These are phyloP conservation scores for Carpatolechia fugitivella DNA, from an alignment of 2,888 invertebrate species.

Conservation along the genomic window DNA sequence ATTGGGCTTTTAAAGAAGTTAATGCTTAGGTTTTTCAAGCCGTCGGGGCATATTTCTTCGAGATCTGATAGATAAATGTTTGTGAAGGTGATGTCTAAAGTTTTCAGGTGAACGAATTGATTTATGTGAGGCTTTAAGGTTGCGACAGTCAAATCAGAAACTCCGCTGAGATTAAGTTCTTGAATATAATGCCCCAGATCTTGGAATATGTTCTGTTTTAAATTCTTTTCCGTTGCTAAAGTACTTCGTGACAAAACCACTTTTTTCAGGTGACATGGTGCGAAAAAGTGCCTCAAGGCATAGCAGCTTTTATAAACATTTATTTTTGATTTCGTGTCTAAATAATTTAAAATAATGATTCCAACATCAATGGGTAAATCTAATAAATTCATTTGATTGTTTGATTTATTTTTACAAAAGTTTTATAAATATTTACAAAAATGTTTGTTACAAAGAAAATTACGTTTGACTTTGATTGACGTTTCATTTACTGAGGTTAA, in stretches of 20 bases:
- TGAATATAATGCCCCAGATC: slow-evolving; percentile 31
- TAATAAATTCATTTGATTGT: slow-evolving; percentile 12
- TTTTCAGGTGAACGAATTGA: slow-evolving; percentile 31
- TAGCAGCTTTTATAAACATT: slow-evolving; percentile 27
- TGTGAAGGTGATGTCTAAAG: slow-evolving; percentile 43
- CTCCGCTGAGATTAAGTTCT: slow-evolving; percentile 37
- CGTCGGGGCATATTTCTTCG: slow-evolving; percentile 32
- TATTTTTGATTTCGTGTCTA: slow-evolving; percentile 30
- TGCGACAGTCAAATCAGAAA: slow-evolving; percentile 34
- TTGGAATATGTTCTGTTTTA: slow-evolving; percentile 32
- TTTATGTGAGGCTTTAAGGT: slow-evolving; percentile 29
- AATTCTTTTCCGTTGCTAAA: slow-evolving; percentile 30
- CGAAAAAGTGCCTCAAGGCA: slow-evolving; percentile 33
- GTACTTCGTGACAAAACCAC: slow-evolving; percentile 34
- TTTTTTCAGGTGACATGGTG: slow-evolving; percentile 32
- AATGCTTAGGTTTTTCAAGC: slow-evolving; percentile 35
- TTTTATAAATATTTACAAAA: slow-evolving; percentile 15
- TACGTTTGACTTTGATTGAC: slow-evolving; percentile 11
- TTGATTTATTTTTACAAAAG: slow-evolving; percentile 2
- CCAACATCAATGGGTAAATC: slow-evolving; percentile 27
- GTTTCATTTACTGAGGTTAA: not conserved
- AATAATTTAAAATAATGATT: slow-evolving; percentile 29
- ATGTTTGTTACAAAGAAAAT: slow-evolving; percentile 7
- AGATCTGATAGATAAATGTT: slow-evolving; percentile 39
- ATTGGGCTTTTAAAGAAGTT: slow-evolving; percentile 39